A percentile compares a stretch with the other conserved stretches of the same genome.
Conservation (phyloP, 2,113 vertebrate genomes). For the Albula glossodonta region DNA sequence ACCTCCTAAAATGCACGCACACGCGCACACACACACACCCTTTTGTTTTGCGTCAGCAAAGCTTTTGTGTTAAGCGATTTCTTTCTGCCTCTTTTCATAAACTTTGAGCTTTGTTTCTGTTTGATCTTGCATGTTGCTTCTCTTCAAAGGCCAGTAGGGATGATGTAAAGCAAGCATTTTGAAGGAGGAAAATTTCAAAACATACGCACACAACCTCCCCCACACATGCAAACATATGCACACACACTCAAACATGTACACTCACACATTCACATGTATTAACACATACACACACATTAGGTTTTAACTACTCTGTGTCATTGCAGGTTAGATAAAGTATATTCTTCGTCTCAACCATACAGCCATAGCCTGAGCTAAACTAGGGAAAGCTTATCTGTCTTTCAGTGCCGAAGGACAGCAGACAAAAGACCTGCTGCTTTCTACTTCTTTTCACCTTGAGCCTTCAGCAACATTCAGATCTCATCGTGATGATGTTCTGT, state of each 20-base stretch:
- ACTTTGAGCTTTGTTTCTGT: constrained; percentile 44
- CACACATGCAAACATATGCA: background rate
- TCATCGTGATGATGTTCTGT: background rate
- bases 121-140: constrained; percentile 48
- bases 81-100: constrained; percentile 36
- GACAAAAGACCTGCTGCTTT: background rate
- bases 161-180: constrained; percentile 39
- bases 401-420: background rate
- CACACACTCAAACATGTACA: background rate
- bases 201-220: background rate
- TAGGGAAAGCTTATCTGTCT: background rate
- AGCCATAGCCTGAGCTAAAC: background rate
- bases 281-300: constrained; percentile 8
- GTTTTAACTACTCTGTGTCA: background rate
- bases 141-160: constrained; percentile 40
- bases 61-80: constrained; percentile 53
- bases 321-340: background rate
- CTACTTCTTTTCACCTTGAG: background rate
- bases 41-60: constrained; percentile 52
- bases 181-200: constrained; percentile 21
- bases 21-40: constrained; percentile 20
- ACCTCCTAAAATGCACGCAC: too few relatives aligned
- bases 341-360: background rate
- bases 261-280: background rate
- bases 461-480: background rate